A percentile compares a stretch with the other conserved stretches of the same genome.
Evolutionary conservation across 2,888 invertebrate species (phyloP).

Genomic region (Heterodera filipjevi): DNA sequence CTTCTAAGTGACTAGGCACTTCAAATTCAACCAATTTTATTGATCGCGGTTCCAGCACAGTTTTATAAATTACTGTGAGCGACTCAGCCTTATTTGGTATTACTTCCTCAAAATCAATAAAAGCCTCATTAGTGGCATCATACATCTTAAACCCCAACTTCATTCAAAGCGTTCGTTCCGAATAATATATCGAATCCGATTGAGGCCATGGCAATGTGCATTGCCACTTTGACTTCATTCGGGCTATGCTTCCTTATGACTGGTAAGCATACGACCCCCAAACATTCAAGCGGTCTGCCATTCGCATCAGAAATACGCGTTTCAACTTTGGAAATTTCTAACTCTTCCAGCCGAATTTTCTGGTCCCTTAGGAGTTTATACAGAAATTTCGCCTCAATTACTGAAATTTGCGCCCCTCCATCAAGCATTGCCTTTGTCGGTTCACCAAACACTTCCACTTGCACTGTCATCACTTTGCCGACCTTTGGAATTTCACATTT

Average conservation of each 20-base stretch:
- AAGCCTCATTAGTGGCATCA: neutral
- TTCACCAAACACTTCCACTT: neutral
- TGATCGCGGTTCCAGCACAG: neutral
- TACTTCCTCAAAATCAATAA: slow-evolving; percentile 19
- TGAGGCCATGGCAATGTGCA: neutral
- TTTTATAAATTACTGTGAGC: neutral
- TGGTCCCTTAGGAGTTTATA: neutral
- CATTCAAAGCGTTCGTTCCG: slow-evolving; percentile 17
- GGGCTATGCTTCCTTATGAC: neutral
- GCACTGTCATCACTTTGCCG: neutral
- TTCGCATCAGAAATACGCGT: neutral
- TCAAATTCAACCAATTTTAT: neutral
- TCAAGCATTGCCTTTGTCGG: neutral
- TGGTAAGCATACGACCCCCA: neutral
- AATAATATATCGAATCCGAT: slow-evolving; percentile 13
- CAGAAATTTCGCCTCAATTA: slow-evolving; percentile 16
- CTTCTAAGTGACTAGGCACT: neutral
- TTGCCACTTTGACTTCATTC: neutral
- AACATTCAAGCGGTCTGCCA: neutral
- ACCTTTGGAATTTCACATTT: too few species aligned
- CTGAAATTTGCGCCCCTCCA: slow-evolving; percentile 16
- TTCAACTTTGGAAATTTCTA: neutral
- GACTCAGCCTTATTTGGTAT: neutral
- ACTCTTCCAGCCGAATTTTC: neutral
- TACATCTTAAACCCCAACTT: slow-evolving; percentile 20